Evolutionary conservation across 2,888 invertebrate genomes (phyloP), one percentile per base, ranked within the genome.

Genomic region (Troilus luridus): DNA sequence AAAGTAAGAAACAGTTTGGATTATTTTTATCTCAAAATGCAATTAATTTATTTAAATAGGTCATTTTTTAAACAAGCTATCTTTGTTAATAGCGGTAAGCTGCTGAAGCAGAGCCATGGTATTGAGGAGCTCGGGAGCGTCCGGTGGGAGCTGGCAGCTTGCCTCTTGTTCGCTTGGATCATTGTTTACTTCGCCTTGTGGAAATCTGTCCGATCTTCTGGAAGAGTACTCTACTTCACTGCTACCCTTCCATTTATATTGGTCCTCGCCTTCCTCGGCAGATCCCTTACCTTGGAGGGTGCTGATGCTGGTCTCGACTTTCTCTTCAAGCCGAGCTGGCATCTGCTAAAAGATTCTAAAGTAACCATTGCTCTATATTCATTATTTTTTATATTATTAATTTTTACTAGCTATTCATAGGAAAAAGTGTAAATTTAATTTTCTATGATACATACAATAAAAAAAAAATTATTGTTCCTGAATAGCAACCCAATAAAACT

Each of bases 201-300:
- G 98, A 99, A 98, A 95, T 98, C 98, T 92, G 98, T 98, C 92
- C 97, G 98, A 94, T 98, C 98, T n/a, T 98, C 98, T 89, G 98
- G 97, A 64, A 97, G 96, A 95, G 96, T 98, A 91, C 97, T 98
- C 93, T 98, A 98, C 94, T 97, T 98, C 94, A 98, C 98, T 59
- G 98, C 98, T 81, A 98, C 98, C 27, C 96, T 98, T 93, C 98
- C 98, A 9, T 98, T 98, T 94, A 94, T 98, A 90, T 95, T 98
- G 92, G 97, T 98, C 93, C 95, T 98, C 93, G 97, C 98, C 85
- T 96, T 98, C 93, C 96, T 98, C 93, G 96, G 97, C 59, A 96
- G 98, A 93, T 98, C 98, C n/a, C 95, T 98, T 91, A 98, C 98
- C 17, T 95, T 98, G 67, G 98, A 98, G 92, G 98, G 98, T 77